Evolutionary conservation across 2,113 vertebrate genomes (phyloP).

Genomic region (Cettia cetti): DNA sequence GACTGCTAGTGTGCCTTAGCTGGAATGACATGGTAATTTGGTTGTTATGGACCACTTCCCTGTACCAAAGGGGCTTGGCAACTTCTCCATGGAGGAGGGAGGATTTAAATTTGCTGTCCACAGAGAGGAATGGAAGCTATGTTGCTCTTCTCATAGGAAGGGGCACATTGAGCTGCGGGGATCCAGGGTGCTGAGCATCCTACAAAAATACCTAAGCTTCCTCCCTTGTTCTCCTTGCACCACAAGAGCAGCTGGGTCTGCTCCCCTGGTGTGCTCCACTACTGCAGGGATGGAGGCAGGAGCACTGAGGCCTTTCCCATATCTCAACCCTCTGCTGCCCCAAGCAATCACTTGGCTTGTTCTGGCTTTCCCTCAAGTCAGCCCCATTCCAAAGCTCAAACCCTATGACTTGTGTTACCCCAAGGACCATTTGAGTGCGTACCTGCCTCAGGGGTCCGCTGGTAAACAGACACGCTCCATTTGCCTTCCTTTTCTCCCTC

Average conservation of each 20-base stretch:
- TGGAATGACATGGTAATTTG: accelerated
- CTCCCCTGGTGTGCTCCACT: neutral
- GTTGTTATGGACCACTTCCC: neutral
- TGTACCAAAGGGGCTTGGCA: neutral
- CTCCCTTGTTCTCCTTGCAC: neutral
- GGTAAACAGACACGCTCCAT: slow-evolving; percentile 92
- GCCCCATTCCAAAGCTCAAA: neutral
- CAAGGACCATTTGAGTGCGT: slow-evolving; percentile 11
- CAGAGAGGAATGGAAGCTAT: neutral
- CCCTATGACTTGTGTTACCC: neutral
- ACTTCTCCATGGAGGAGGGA: neutral
- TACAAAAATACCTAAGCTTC: neutral
- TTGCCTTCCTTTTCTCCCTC: slow-evolving; percentile 84
- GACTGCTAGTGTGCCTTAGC: neutral
- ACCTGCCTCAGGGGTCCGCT: slow-evolving; percentile 96
- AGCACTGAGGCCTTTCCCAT: neutral
- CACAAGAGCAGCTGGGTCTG: neutral
- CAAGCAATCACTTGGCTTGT: neutral
- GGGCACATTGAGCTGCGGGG: neutral
- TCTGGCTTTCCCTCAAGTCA: neutral
- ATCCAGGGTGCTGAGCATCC: neutral
- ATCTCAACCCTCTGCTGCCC: neutral
- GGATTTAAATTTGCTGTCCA: neutral
- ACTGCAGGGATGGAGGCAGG: neutral
- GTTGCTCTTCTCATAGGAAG: neutral